phyloP scores from a whole-genome alignment of 2,797 vertebrate species.

The Dendrocincla fuliginosa region DNA sequence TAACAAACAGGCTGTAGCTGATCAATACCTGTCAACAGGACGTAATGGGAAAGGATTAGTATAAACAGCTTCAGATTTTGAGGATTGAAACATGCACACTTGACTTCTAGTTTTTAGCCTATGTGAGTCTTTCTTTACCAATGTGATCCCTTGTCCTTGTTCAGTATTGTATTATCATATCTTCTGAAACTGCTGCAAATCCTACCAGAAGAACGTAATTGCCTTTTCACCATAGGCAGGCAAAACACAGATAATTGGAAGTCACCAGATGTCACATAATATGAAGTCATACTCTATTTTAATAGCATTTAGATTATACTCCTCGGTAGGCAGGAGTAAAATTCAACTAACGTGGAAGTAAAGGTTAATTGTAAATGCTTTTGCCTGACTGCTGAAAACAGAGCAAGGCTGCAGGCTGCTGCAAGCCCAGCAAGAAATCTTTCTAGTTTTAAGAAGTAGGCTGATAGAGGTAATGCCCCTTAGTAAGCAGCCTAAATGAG shows the following conservation, averaged over 20 bases:
- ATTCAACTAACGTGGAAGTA: slow-evolving; percentile 61
- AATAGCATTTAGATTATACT: slow-evolving; percentile 66
- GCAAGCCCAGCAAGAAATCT: slow-evolving; percentile 75
- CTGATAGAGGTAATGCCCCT: slow-evolving; percentile 68
- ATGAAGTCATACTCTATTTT: slow-evolving; percentile 69
- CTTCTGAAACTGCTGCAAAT: slow-evolving; percentile 57
- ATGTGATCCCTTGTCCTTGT: slow-evolving; percentile 21
- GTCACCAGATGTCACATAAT: slow-evolving; percentile 71
- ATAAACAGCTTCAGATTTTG: slow-evolving; percentile 13
- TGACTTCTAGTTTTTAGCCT: slow-evolving; percentile 28
- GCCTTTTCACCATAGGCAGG: slow-evolving; percentile 66
- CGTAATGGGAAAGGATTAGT: not conserved
- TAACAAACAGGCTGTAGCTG: not conserved
- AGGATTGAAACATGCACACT: not conserved
- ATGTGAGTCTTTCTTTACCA: not conserved
- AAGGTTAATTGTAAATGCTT: slow-evolving; percentile 67
- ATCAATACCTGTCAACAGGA: slow-evolving; percentile 30
- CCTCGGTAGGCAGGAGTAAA: slow-evolving; percentile 63
- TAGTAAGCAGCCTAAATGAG: slow-evolving; percentile 51
- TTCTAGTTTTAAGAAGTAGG: slow-evolving; percentile 77
- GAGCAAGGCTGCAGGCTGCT: slow-evolving; percentile 75
- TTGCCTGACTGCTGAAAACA: slow-evolving; percentile 75
- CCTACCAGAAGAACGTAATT: slow-evolving; percentile 61
- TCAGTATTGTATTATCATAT: slow-evolving; percentile 19
- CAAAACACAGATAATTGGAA: slow-evolving; percentile 60